Evolutionary conservation across 2,888 invertebrate genomes (phyloP).

Genomic region (Sesia apiformis): DNA sequence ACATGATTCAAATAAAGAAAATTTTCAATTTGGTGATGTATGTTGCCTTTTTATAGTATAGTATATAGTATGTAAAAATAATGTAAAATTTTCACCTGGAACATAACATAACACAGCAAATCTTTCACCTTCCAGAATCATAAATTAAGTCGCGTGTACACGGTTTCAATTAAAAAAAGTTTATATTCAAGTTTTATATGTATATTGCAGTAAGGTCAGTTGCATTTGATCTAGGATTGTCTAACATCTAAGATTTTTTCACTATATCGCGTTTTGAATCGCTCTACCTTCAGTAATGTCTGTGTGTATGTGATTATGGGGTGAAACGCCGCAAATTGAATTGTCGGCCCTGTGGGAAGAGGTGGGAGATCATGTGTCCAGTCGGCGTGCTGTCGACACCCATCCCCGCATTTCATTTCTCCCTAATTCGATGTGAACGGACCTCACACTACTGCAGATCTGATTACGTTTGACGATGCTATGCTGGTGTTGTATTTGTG

Average conservation of each 20-base stretch:
- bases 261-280: neutral
- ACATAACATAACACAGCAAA: no score
- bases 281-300: neutral
- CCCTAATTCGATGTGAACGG: constrained; percentile 6
- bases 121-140: no score
- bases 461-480: neutral
- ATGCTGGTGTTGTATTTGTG: neutral
- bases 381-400: constrained; percentile 15
- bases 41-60: no score
- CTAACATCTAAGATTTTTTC: no score
- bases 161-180: no score
- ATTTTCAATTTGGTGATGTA: no score
- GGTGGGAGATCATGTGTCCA: constrained; percentile 8
- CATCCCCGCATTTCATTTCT: constrained; percentile 10
- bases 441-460: neutral
- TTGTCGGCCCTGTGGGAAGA: constrained; percentile 11
- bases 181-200: no score
- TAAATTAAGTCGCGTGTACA: no score
- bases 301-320: constrained; percentile 10
- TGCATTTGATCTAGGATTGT: neutral
- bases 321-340: constrained; percentile 23
- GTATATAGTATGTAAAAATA: no score
- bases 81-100: no score
- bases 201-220: no score
- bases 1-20: no score